Evolutionary conservation across 30 jellyfish, hydroid and myxozoan species (phyloP), one percentile per base, ranked within the genome.

Genomic region (Euphysa ruthae): DNA sequence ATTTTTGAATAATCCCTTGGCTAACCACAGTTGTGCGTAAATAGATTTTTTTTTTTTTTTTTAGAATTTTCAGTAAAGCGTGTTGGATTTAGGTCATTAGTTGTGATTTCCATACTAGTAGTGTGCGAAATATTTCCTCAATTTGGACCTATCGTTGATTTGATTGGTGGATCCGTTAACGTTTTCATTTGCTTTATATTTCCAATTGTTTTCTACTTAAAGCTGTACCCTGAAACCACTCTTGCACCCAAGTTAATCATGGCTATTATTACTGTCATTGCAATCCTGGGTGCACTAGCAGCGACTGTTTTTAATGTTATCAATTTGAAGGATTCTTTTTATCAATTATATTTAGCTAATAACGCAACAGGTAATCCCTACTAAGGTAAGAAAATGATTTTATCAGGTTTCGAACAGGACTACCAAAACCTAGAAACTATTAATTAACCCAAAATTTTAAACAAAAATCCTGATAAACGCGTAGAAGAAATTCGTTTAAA

Each of bases 61-160:
- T 42, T 26, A 68, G 80, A 68, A 31, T 68, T 68, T 21, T 68
- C 75, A 0, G 7, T 34, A 3, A 19, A 68, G 33, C 35, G 80
- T 19, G 66, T 68, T 21, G 72, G 49, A 26, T 19, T 68, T 25
- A 35, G 80, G 49, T 42, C 80, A 1, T 20, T 43, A 4, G 80
- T 35, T 8, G 43, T 68, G 57, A 51, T 68, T 24, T 30, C 49
- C 1, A 51, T 68, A 22, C 50, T 68, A 20, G 80, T 55, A 15
- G 2, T 69, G 6, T 68, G 80, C 26, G 80, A 68, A 52, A 50
- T 50, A 29, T 68, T 68, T 24, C 80, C 80, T 20, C 74, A 42
- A 50, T 68, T 68, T 49, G 80, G 80, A 19, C 80, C 80, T 8
- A 68, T 68, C 21, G 80, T 68, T 68, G 80, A 68, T 50, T 49